Conservation (phyloP, 2,888 invertebrate genomes). For the Sphaerophoria taeniata region DNA sequence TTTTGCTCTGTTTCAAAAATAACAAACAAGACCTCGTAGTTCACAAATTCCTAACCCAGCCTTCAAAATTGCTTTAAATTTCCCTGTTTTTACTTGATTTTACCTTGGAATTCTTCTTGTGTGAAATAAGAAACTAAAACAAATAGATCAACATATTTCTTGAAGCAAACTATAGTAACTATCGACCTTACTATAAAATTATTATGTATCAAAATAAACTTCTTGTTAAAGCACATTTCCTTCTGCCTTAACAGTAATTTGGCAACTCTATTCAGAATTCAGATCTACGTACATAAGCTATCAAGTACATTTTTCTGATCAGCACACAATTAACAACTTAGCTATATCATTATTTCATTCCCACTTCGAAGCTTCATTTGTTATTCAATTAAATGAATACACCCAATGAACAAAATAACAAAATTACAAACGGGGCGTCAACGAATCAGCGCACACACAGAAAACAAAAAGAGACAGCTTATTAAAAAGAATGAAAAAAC, state of each 20-base stretch:
- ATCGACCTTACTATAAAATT: too few relatives aligned
- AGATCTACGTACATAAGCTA: neutral
- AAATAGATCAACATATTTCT: too few relatives aligned
- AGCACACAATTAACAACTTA: constrained; percentile 6
- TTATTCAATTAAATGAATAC: constrained; percentile 5
- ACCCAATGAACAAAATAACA: constrained; percentile 22
- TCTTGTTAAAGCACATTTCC: too few relatives aligned
- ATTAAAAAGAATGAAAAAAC: constrained; percentile 2
- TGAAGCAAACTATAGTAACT: too few relatives aligned
- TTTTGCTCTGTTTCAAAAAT: too few relatives aligned
- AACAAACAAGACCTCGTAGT: too few relatives aligned
- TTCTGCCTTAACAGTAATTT: neutral
- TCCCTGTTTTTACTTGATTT: too few relatives aligned
- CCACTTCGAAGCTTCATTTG: constrained; percentile 17
- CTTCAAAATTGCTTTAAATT: too few relatives aligned
- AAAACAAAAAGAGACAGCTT: constrained; percentile 18
- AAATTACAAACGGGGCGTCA: constrained; percentile 42
- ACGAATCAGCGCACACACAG: constrained; percentile 11
- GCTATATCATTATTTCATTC: constrained; percentile 26
- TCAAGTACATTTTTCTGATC: neutral
- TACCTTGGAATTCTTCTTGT: too few relatives aligned
- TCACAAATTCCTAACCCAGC: too few relatives aligned
- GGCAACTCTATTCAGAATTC: neutral
- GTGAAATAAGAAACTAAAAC: too few relatives aligned
- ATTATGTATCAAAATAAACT: too few relatives aligned